Percentiles rank a stretch among this genome's conserved stretches.
Conservation (phyloP, 2,113 vertebrate species). For the Ahaetulla prasina region DNA sequence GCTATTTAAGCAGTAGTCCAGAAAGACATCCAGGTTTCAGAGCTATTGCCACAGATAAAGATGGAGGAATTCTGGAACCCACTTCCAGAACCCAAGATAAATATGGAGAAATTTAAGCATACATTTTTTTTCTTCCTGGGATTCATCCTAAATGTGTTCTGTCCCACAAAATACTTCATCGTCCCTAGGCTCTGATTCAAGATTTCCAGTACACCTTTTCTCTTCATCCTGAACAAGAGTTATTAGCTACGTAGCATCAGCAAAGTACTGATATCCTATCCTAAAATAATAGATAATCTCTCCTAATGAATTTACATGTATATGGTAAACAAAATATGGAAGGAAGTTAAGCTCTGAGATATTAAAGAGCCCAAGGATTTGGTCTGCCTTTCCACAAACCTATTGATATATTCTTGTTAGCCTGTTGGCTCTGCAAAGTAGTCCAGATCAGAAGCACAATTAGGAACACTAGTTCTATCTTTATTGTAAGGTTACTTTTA, state of each 20-base stretch:
- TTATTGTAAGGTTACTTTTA: background rate
- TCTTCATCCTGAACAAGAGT: background rate
- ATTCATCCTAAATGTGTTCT: background rate
- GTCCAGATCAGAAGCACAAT: background rate
- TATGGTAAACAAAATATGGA: background rate
- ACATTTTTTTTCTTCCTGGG: background rate
- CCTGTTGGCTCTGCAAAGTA: background rate
- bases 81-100: background rate
- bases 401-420: background rate
- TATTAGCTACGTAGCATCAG: background rate
- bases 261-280: background rate
- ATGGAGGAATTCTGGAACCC: background rate
- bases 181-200: background rate
- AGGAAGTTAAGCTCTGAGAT: background rate
- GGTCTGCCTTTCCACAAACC: background rate
- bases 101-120: background rate
- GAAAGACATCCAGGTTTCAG: background rate
- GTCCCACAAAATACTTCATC: background rate
- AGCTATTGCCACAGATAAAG: background rate
- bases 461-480: background rate
- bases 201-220: background rate
- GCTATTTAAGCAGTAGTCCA: background rate
- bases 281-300: background rate
- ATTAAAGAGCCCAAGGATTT: background rate
- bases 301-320: background rate